Conservation (phyloP, 2,113 vertebrate species). For the Paratilapia polleni region DNA sequence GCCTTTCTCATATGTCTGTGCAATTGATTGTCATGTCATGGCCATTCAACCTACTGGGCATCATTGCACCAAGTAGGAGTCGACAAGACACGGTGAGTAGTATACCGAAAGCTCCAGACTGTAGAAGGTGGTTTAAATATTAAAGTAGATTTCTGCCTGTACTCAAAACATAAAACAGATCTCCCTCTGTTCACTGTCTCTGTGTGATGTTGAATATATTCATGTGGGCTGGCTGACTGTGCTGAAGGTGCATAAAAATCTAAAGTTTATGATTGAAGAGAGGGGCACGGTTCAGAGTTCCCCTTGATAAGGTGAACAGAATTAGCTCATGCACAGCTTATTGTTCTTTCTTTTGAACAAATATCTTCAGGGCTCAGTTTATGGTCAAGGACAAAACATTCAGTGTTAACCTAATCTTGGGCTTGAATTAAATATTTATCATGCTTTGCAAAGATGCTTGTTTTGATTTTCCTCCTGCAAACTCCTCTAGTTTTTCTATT, state of each 20-base stretch:
- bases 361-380: constrained; percentile 50
- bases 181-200: constrained; percentile 56
- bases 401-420: constrained; percentile 51
- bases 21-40: constrained; percentile 52
- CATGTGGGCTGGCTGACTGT: constrained; percentile 59
- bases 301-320: constrained; percentile 57
- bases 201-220: constrained; percentile 74
- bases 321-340: constrained; percentile 39
- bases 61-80: constrained; percentile 26
- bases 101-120: constrained; percentile 42
- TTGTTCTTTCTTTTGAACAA: constrained; percentile 55
- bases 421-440: constrained; percentile 76
- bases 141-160: constrained; percentile 55
- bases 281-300: constrained; percentile 37
- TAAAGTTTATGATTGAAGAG: constrained; percentile 71
- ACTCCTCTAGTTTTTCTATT: constrained; percentile 46
- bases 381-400: constrained; percentile 62
- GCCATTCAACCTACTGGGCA: constrained; percentile 18
- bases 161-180: constrained; percentile 69
- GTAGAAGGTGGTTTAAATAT: constrained; percentile 71
- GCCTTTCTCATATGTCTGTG: constrained; percentile 12
- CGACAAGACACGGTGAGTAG: constrained; percentile 26
- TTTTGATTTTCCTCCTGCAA: constrained; percentile 62
- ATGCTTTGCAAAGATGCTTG: constrained; percentile 65
- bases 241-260: constrained; percentile 70